Evolutionary conservation across 2,888 invertebrate species (phyloP).

Genomic region (Agrochola circellaris): DNA sequence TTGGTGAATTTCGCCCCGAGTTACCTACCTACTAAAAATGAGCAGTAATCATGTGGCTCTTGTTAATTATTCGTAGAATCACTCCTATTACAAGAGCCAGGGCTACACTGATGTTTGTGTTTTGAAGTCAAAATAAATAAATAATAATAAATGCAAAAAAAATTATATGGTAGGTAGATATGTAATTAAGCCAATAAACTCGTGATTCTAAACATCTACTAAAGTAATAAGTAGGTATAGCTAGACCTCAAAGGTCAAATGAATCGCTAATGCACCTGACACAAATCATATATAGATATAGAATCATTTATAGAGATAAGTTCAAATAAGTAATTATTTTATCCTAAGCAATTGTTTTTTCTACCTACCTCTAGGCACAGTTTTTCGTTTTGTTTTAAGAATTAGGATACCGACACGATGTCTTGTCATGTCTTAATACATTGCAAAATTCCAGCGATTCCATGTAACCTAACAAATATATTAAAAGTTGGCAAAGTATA

Average conservation of each 20-base stretch:
- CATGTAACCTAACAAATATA: not conserved
- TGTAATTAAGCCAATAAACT: not conserved
- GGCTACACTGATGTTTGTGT: no score
- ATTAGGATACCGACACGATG: not conserved
- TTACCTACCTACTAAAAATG: not conserved
- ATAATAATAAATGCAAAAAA: no score
- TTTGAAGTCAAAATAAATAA: no score
- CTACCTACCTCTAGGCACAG: not conserved
- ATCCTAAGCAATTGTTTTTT: not conserved
- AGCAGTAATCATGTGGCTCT: not conserved
- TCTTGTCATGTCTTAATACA: not conserved
- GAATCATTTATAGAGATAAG: no score
- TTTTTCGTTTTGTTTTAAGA: not conserved
- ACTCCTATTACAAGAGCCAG: no score
- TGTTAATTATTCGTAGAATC: no score
- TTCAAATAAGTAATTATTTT: not conserved
- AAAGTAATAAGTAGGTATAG: not conserved
- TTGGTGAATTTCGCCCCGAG: not conserved
- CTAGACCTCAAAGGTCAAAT: constrained; percentile 13
- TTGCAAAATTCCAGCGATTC: not conserved
- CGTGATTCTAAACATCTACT: not conserved
- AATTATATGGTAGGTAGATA: not conserved
- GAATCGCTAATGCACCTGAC: not conserved
- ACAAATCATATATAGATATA: no score
- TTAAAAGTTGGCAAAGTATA: not conserved